Evolutionary conservation across 2,113 vertebrate genomes (phyloP), one percentile per base, ranked within the genome.

Genomic region (Guaruba guarouba): DNA sequence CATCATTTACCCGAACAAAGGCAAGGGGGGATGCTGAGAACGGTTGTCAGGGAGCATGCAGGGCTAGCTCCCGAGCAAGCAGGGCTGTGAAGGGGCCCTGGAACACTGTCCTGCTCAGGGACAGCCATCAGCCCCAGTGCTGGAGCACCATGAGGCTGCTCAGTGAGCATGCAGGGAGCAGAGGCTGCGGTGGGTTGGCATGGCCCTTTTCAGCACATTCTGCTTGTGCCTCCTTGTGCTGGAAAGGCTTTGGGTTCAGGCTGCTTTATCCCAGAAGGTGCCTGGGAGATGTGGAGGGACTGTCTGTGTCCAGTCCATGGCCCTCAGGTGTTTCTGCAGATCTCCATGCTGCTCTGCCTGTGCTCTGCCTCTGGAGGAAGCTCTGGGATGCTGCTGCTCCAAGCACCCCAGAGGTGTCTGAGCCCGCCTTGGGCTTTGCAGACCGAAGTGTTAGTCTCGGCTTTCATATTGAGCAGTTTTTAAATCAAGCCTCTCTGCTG

Each of bases 1-100:
- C 77, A 85, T 96, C 59, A 94, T 94, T 97, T 93, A 82, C 85
- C 39, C 33, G 28, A 93, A 96, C 96, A 96, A 96, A 96, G 90
- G 79, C 83, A n/a, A 17, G 80, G 70, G 49, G 76, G 68, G 77
- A 39, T 82, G 71, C 92, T 81, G 89, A 55, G 55, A 82, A 62
- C 54, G 35, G 86, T 88, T 85, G 91, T 88, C 71, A 81, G 48
- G 75, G 62, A 86, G 80, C 25, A 29, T 1, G 3, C 1, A 46
- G 63, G 86, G 71, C 41, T 49, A 27, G 75, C 51, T 46, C 23
- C 31, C 2, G 9, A 49, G 41, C 25, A 51, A 73, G 37, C 0
- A 1, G 57, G 64, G 37, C 29, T 82, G 61, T 25, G 44, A 41
- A 15, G 54, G 52, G 48, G 55, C 54, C 33, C 35, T 69, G 63